Evolutionary conservation across 2,113 vertebrate genomes (phyloP).

Genomic region (Cricetomys ansorgei): DNA sequence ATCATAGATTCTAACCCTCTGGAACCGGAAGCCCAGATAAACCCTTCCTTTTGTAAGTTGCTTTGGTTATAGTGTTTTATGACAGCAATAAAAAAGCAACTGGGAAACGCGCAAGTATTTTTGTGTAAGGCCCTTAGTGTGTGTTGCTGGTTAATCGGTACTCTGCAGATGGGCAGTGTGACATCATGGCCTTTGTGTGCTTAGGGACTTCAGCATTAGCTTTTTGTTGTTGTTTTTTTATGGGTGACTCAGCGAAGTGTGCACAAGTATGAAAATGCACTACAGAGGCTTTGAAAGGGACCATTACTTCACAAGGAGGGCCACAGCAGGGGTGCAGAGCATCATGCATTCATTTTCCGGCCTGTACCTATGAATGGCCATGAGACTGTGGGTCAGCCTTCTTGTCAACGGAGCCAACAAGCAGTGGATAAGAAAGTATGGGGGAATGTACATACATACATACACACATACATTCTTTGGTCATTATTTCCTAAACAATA

Average conservation of each 20-base stretch:
- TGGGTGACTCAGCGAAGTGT: too few species aligned
- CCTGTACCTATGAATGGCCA: neutral
- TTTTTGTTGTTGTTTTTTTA: neutral
- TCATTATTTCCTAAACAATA: neutral
- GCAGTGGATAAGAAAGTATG: neutral
- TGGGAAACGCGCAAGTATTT: neutral
- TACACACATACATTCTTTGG: neutral
- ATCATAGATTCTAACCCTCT: neutral
- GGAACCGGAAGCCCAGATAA: neutral
- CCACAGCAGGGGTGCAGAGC: neutral
- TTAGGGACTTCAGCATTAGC: neutral
- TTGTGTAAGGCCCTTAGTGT: neutral
- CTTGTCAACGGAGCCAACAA: neutral
- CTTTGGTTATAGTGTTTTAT: neutral
- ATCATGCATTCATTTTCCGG: neutral
- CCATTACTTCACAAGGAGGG: too few species aligned
- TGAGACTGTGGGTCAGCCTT: neutral
- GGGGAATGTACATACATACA: neutral
- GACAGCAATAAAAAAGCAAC: neutral
- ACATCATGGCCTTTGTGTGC: too few species aligned
- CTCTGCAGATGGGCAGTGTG: rapidly evolving
- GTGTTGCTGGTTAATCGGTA: too few species aligned
- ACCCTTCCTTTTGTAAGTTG: neutral
- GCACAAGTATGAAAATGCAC: neutral
- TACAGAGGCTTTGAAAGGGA: neutral